Base-by-base conservation (phyloP, 2,888 invertebrate genomes). In the Coremacera marginata region DNA sequence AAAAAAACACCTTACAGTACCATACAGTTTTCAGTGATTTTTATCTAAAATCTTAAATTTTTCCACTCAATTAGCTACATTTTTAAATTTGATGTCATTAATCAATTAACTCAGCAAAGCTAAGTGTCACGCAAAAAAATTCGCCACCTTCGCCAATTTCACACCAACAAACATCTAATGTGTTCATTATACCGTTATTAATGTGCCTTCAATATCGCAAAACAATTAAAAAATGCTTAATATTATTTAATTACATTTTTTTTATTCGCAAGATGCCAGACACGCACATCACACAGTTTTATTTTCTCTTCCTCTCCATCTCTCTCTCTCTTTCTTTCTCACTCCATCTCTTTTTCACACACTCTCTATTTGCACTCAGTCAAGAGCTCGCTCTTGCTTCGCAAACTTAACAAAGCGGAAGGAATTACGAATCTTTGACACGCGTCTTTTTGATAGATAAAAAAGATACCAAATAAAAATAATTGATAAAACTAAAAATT, bases 181-280 rank as follows among this genome's bases (percentile, higher is more conserved):
- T 7, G 5, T 37, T 8, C 37, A 44, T 2, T 44, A 14, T 11
- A 44, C 14, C 44, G 44, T 14, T 44, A 44, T 44, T 44, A 11
- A 14, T 44, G 11, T 14, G 3, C 14, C 55, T 52, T 67, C 73
- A 49, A 67, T 74, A 22, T 31, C 34, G 55, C 19, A 22, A 27
- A 65, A 65, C 67, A 67, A 74, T 74, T 67, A 74, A 67, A 65
- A 34, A 67, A 19, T 55, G 55, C 74, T 74, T 74, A 65, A 74
- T 67, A 57, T 55, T 44, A 52, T 55, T 27, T 25, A 34, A 22
- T 31, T 55, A n/a, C n/a, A 31, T 8, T 70, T 34, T 44, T 37
- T 60, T 62, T n/a, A 60, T 52, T 19, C 19, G 52, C 52, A 51
- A 55, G 34, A 19, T 37, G 16, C 31, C 31, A 31, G n/a, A 31